Percentiles rank a stretch among this genome's conserved stretches.
phyloP scores from a whole-genome alignment of 1,140 invertebrate species.

The Gryllus bimaculatus region DNA sequence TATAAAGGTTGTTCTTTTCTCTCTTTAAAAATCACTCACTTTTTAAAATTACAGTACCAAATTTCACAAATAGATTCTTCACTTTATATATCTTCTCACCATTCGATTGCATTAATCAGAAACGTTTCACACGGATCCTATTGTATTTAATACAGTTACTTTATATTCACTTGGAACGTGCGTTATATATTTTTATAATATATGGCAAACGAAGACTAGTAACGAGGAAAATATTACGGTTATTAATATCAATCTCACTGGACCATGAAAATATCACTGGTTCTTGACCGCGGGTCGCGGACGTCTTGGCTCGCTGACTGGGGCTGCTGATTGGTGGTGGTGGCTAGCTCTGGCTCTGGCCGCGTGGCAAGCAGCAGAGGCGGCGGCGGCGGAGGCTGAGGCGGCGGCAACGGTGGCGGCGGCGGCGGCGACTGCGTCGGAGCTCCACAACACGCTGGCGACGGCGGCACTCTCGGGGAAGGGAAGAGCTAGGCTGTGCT shows the following conservation, averaged over 20 bases:
- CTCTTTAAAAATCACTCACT: conserved; percentile 19
- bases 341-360: no score
- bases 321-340: no score
- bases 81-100: neutral
- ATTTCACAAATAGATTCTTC: neutral
- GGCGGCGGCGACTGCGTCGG: neutral
- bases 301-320: neutral
- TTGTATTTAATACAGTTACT: neutral
- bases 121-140: neutral
- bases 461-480: no score
- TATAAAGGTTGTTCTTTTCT: conserved; percentile 19
- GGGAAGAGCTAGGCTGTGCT: neutral
- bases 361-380: neutral
- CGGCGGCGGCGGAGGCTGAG: neutral
- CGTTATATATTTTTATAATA: conserved; percentile 17
- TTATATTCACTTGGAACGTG: conserved; percentile 19
- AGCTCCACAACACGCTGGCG: no score
- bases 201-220: conserved; percentile 22
- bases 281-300: neutral
- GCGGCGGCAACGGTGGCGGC: neutral
- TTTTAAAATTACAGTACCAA: conserved; percentile 12
- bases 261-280: conserved; percentile 21
- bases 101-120: conserved; percentile 9
- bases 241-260: conserved; percentile 22
- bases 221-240: conserved; percentile 22